Conservation (phyloP, 2,888 invertebrate genomes). For the Mongoloraphidia duomilia region DNA sequence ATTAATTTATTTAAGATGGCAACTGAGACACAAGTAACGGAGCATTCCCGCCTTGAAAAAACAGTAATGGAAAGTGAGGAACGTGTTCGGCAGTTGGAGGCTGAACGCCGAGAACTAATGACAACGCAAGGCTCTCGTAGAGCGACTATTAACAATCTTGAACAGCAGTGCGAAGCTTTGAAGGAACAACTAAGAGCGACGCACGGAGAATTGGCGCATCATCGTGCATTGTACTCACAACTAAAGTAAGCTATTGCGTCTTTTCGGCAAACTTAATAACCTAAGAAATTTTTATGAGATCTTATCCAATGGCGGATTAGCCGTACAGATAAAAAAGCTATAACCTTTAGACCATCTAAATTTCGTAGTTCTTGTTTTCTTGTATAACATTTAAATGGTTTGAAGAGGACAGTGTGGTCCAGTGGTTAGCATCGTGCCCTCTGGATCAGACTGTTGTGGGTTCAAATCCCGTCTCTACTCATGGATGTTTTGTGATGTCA, state of each 20-base stretch:
- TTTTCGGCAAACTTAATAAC: neutral
- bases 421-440: no score
- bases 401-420: no score
- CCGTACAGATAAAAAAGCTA: no score
- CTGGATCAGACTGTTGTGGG: no score
- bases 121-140: slow-evolving; percentile 34
- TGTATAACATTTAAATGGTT: no score
- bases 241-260: slow-evolving; percentile 33
- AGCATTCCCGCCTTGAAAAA: slow-evolving; percentile 33
- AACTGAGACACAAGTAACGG: slow-evolving; percentile 32
- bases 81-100: slow-evolving; percentile 36
- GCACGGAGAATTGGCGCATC: slow-evolving; percentile 37
- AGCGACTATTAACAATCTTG: slow-evolving; percentile 36
- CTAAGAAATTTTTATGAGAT: neutral
- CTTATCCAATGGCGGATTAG: neutral
- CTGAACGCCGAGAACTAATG: slow-evolving; percentile 38
- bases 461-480: no score
- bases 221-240: slow-evolving; percentile 39
- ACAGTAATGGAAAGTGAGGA: slow-evolving; percentile 34
- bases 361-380: no score
- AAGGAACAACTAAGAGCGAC: slow-evolving; percentile 34
- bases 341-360: no score
- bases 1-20: neutral
- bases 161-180: slow-evolving; percentile 38
- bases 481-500: no score